These are phyloP conservation scores for Drosophila colorata DNA, from an alignment of 2,888 invertebrate genomes.

Conservation along the genomic window DNA sequence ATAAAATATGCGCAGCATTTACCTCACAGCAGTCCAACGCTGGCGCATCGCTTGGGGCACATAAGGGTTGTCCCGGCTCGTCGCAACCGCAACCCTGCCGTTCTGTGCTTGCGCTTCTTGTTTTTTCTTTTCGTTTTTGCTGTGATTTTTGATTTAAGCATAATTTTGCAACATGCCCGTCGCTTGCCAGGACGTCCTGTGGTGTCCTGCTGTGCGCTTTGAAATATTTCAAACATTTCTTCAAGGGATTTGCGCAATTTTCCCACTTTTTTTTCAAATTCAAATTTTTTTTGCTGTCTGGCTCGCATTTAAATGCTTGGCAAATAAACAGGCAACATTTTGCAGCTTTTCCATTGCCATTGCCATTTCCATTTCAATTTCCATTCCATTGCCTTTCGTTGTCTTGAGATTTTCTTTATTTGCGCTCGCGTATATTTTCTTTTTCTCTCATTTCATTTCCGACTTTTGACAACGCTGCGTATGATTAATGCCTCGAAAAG, in stretches of 20 bases:
- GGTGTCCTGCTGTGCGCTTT: constrained; percentile 50
- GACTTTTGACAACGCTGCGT: constrained; percentile 63
- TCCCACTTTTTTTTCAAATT: constrained; percentile 40
- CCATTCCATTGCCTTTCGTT: constrained; percentile 36
- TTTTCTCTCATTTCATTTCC: constrained; percentile 52
- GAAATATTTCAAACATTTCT: constrained; percentile 79
- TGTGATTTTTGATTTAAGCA: constrained; percentile 80
- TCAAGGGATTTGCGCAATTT: constrained; percentile 75
- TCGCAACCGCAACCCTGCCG: constrained; percentile 36
- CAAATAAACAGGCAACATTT: constrained; percentile 74
- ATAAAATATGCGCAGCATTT: constrained; percentile 77
- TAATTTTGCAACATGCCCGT: constrained; percentile 69
- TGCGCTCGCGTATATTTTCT: neutral
- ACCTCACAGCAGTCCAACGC: constrained; percentile 30
- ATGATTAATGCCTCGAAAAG: constrained; percentile 64
- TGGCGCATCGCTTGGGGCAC: constrained; percentile 7
- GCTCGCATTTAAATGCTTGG: constrained; percentile 74
- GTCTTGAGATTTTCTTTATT: constrained; percentile 27
- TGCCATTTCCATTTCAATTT: constrained; percentile 32
- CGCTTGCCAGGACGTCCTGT: constrained; percentile 23
- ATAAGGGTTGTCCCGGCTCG: constrained; percentile 53
- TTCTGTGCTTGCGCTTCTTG: neutral
- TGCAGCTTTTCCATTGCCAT: constrained; percentile 39
- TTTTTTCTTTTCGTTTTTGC: constrained; percentile 37
- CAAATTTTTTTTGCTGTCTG: constrained; percentile 21